A percentile compares a stretch with the other conserved stretches of the same genome.
Conservation (phyloP, 2,888 invertebrate species). For the Tenthredo notha region DNA sequence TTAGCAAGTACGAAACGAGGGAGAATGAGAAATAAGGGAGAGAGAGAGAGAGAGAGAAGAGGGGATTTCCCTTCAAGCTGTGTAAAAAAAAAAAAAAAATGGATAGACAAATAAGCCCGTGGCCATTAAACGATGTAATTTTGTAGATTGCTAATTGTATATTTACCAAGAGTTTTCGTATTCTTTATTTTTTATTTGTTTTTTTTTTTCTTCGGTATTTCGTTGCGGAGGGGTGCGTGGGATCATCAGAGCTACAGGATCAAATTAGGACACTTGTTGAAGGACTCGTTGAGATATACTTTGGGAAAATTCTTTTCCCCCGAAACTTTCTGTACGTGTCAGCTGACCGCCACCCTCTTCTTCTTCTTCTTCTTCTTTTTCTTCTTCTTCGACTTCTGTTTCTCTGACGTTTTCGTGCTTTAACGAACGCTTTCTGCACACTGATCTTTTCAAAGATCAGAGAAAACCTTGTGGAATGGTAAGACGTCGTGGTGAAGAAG, state of each 20-base stretch:
- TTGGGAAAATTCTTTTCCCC: neutral
- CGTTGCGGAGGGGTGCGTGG: neutral
- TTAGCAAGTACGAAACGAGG: slow-evolving; percentile 4
- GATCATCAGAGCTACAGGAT: neutral
- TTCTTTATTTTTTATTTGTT: neutral
- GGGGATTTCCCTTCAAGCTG: slow-evolving; percentile 43
- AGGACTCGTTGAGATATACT: slow-evolving; percentile 14
- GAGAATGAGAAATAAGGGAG: neutral
- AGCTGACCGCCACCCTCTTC: neutral
- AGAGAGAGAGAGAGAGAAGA: neutral
- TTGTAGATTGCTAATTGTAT: slow-evolving; percentile 19
- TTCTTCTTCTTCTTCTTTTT: neutral
- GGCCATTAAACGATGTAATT: slow-evolving; percentile 18
- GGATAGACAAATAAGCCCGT: slow-evolving; percentile 54
- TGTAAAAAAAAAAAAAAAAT: slow-evolving; percentile 50
- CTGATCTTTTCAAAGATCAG: neutral
- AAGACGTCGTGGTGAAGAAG: neutral
- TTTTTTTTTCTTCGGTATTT: neutral
- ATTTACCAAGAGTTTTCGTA: neutral
- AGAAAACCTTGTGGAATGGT: neutral
- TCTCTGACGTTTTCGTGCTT: neutral
- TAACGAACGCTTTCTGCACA: neutral
- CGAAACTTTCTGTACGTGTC: slow-evolving; percentile 19
- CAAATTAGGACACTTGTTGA: slow-evolving; percentile 30
- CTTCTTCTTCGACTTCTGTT: neutral